Base-by-base conservation (phyloP, 1,140 invertebrate genomes). In the Drosophila miranda region DNA sequence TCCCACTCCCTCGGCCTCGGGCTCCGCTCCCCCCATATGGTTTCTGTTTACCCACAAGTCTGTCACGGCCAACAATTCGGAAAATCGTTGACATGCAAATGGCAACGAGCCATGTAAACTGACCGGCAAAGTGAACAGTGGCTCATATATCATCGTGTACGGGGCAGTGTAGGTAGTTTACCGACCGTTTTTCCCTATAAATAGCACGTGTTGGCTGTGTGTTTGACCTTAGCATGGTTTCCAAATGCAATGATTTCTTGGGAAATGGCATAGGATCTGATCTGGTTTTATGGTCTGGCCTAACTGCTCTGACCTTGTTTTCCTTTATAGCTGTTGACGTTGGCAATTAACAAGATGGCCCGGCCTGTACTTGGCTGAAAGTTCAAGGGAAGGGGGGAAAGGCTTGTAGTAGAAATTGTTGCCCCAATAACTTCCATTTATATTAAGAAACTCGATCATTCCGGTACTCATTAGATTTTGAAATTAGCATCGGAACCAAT, bases 61-160 rank as follows among this genome's bases (percentile, higher is more conserved):
- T 58, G 81, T 84, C 76, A 83, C 66, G 80, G 61, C 60, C 21
- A 73, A 56, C 75, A 74, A 62, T 58, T 63, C 54, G 57, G 71
- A 75, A 75, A 75, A 61, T 75, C 74, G 76, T 84, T 80, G 68
- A 79, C 81, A 86, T 73, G 72, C 73, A 84, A 86, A 84, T 86
- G 62, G 68, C 80, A 86, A 70, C 73, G 63, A 84, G 75, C 80
- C 80, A 38, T 79, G 75, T 75, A 83, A 79, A 84, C 80, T 53
- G 75, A 68, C 75, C 71, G 28, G 50, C 26, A 23, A 42, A 28
- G 46, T 54, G 64, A 63, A 38, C 28, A 43, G 41, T 30, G 54
- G 59, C 80, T 74, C 80, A 84, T 83, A 83, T 79, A 84, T 83
- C 79, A 83, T 49, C n/a, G 34, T 38, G 34, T 13, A 13, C 34